Base-by-base conservation (phyloP, 37 sponge, comb jelly and placozoan genomes). In the Chondrosia reniformis region DNA sequence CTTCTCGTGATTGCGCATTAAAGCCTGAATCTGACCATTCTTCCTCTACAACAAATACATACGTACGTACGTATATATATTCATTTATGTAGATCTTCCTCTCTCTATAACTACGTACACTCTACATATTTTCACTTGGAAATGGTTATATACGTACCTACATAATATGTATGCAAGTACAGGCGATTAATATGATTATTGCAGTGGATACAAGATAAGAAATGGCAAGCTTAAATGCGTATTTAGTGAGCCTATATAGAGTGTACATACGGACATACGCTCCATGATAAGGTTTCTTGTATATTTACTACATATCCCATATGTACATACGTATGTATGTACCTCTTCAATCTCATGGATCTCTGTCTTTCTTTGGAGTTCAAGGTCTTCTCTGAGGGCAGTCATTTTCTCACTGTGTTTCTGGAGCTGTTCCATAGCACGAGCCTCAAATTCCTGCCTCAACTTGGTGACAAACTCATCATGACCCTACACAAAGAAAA, bases 1-100 rank as follows among this genome's bases (percentile, higher is more conserved):
- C 78, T 95, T 98, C 78, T 98, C 99, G 74, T 98, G 99, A 67
- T 98, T 98, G 81, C 84, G 92, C 96, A 95, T 98, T 75, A 98
- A 75, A 4, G 84, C 75, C 41, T 95, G 90, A 58, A 98, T 98
- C 74, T 98, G 99, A 58, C 83, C 92, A 84, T 98, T 98, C 94
- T 98, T 98, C 13, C 99, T 75, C 99, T 97, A 15, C 52, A 49
- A 19, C 52, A 49, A 15, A 49, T 49, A 49, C 52, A 49, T 15
- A 49, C 15, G 52, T 49, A 49, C 15, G 15, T 49, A 49, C 15
- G 52, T 15, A 49, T 15, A 49, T 15, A 49, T 49, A 49, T n/a
- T n/a, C n/a, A n/a, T n/a, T n/a, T n/a, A n/a, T n/a, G n/a, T n/a
- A n/a, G n/a, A n/a, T n/a, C n/a, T n/a, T 49, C 10, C 52, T 49